A percentile compares a stretch with the other conserved stretches of the same genome.
These are phyloP conservation scores for Perca schrenkii DNA, from an alignment of 2,113 vertebrate species.

Conservation along the genomic window DNA sequence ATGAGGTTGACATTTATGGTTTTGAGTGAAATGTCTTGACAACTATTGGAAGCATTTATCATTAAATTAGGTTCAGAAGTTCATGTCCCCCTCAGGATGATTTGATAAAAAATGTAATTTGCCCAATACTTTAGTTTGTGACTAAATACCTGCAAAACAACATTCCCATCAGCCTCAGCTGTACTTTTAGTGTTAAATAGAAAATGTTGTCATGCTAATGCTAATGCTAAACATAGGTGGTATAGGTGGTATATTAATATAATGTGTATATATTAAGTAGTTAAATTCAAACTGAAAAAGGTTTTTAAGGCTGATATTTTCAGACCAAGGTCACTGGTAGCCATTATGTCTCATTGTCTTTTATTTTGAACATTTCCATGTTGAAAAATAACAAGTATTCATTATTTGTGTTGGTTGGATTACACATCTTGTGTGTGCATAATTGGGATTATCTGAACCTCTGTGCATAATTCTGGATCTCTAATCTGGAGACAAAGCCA, in stretches of 20 bases:
- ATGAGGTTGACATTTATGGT: too few species aligned
- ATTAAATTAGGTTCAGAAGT: too few species aligned
- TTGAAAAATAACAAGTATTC: background rate
- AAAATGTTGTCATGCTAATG: background rate
- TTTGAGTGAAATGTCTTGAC: too few species aligned
- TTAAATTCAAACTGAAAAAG: too few species aligned
- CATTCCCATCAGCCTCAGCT: background rate
- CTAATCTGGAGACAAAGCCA: constrained; percentile 52
- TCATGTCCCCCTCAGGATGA: too few species aligned
- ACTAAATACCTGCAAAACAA: background rate
- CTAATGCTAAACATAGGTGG: background rate
- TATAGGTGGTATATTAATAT: background rate
- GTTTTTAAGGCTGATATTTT: background rate
- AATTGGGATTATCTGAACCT: constrained; percentile 58
- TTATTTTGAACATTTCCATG: background rate
- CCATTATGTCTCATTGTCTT: background rate
- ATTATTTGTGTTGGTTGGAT: constrained; percentile 44
- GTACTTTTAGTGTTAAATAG: background rate
- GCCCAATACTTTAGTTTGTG: too few species aligned
- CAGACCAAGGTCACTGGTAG: background rate
- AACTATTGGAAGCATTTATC: too few species aligned
- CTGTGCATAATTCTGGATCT: constrained; percentile 24
- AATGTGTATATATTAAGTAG: background rate
- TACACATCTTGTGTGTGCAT: constrained; percentile 45
- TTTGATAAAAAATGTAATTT: too few species aligned